Evolutionary conservation across 2,888 invertebrate species (phyloP), one percentile per base, ranked within the genome.

Genomic region (Thymelicus acteon): DNA sequence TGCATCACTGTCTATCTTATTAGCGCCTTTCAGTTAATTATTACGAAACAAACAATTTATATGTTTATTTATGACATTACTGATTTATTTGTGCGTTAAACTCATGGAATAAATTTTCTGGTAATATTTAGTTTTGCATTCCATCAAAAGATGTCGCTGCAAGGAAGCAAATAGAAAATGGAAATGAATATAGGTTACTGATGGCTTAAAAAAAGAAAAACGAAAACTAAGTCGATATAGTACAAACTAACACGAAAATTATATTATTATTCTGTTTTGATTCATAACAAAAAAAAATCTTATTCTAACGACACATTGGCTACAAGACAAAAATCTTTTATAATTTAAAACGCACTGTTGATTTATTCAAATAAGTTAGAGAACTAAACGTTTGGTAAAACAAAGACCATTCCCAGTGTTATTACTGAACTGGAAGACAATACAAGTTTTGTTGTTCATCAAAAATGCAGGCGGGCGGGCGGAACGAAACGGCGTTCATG

Each of bases 401-500:
- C 15, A 15, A 7, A 15, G 15, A 49, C 0, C 15, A 49, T 52
- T 52, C 6, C 49, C 49, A 2, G 10, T 10, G 49, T 52, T 52
- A 7, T 49, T 15, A 5, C 49, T 52, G 8, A 52, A 19, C 49
- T 52, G 19, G 15, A 54, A 64, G 64, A 40, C 52, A 64, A 54
- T 54, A 54, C 65, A 65, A 65, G 60, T 58, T 67, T 67, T 39
- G 47, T 57, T 67, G 48, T 65, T 44, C 65, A 60, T 70, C 70
- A 65, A 70, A 70, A 60, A 65, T 48, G 58, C 52, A 65, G 60
- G 60, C 40, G 31, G 24, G 39, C 71, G 72, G 72, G 71, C 75
- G 69, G 75, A 76, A 80, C 79, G 79, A 83, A 82, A 80, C 24
- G 79, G 72, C 77, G 75, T 79, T 79, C 78, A 77, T 76, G 82